phyloP scores from a whole-genome alignment of 1,140 invertebrate species.

The Zophobas morio region DNA sequence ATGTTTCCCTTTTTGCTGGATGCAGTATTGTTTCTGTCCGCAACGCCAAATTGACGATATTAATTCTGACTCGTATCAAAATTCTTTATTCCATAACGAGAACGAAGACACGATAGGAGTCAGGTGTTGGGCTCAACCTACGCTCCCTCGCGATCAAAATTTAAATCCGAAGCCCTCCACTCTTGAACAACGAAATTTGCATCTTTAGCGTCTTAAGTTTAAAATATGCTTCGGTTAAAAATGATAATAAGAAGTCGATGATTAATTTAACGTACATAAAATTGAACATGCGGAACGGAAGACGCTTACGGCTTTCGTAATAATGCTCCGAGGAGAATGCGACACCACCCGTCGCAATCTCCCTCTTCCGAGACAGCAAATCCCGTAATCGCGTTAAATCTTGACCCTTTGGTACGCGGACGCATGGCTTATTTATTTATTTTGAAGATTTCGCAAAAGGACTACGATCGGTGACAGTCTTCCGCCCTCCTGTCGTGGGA shows the following conservation, averaged over 20 bases:
- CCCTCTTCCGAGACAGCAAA: too few species aligned
- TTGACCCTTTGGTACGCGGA: too few species aligned
- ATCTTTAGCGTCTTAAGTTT: conserved; percentile 28
- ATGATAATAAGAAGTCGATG: conserved; percentile 33
- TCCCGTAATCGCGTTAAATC: too few species aligned
- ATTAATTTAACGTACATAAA: conserved; percentile 21
- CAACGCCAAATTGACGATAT: conserved; percentile 10
- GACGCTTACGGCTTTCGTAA: too few species aligned
- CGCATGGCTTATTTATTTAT: too few species aligned
- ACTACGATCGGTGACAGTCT: too few species aligned
- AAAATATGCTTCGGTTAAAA: conserved; percentile 32
- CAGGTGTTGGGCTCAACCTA: conserved; percentile 21
- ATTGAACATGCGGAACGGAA: not conserved
- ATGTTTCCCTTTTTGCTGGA: conserved; percentile 2
- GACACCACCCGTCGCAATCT: too few species aligned
- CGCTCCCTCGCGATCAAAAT: conserved; percentile 27
- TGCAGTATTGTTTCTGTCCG: not conserved
- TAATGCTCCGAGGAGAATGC: too few species aligned
- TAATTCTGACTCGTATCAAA: conserved; percentile 12
- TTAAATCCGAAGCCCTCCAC: conserved; percentile 15
- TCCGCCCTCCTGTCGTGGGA: too few species aligned
- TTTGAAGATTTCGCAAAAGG: too few species aligned
- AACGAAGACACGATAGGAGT: conserved; percentile 22
- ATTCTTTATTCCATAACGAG: conserved; percentile 10
- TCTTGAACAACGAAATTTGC: conserved; percentile 26